Percentiles rank a stretch among this genome's conserved stretches.
phyloP scores from a whole-genome alignment of 2,888 invertebrate species.

The Nymphalis urticae region DNA sequence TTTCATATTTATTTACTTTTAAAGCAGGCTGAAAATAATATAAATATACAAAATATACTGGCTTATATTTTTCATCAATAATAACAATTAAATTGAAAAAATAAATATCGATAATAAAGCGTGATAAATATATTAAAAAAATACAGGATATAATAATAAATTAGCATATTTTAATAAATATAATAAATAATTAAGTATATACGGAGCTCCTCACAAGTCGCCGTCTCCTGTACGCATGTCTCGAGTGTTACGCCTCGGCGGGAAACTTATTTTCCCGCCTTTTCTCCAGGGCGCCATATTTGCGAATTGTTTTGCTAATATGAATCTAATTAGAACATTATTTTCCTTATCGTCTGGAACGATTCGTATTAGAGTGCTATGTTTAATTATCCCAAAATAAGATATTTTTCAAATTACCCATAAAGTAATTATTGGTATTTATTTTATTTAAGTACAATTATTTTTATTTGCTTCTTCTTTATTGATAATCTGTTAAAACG shows the following conservation, averaged over 20 bases:
- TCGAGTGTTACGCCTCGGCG: conserved; percentile 62
- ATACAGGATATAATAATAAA: not conserved
- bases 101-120: too few species aligned
- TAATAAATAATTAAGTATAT: not conserved
- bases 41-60: too few species aligned
- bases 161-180: not conserved
- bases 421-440: not conserved
- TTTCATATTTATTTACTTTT: not conserved
- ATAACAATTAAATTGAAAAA: too few species aligned
- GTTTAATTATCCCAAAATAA: too few species aligned
- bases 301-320: conserved; percentile 55
- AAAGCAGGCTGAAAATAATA: too few species aligned
- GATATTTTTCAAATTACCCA: too few species aligned
- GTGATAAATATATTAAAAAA: not conserved
- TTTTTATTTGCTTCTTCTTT: not conserved
- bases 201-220: conserved; percentile 29
- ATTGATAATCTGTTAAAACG: not conserved
- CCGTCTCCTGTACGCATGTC: conserved; percentile 68
- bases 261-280: conserved; percentile 79
- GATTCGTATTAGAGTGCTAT: not conserved
- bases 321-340: conserved; percentile 61
- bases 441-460: not conserved
- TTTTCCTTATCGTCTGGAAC: conserved; percentile 11
- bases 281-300: conserved; percentile 62
- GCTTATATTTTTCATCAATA: too few species aligned